These are phyloP conservation scores for human DNA, from an alignment of 2,113 vertebrate genomes.

Conservation along the genomic window DNA sequence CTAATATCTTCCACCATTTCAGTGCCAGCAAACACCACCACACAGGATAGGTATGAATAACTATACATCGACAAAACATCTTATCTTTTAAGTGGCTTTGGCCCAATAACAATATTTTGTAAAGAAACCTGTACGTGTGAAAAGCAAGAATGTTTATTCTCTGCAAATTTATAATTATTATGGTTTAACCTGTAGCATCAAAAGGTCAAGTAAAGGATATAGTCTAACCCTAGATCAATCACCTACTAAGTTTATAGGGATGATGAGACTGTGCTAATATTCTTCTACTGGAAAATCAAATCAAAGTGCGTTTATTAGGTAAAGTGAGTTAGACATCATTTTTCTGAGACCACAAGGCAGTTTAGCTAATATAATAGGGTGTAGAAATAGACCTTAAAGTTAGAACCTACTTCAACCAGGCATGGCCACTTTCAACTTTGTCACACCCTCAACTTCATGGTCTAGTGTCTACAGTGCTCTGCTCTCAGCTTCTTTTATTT, in stretches of 20 bases:
- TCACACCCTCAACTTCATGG: neutral
- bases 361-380: neutral
- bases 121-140: neutral
- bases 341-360: neutral
- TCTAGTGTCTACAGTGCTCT: neutral
- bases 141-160: neutral
- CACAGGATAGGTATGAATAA: accelerated
- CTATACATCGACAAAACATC: neutral
- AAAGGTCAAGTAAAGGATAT: neutral
- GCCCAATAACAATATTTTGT: neutral
- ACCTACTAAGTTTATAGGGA: neutral
- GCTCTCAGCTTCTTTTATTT: neutral
- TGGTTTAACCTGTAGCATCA: neutral
- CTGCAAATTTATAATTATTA: neutral
- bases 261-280: neutral
- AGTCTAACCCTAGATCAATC: neutral
- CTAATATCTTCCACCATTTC: neutral
- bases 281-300: neutral
- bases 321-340: neutral
- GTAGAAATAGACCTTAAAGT: neutral
- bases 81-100: neutral
- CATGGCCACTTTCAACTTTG: no score
- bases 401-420: neutral
- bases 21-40: neutral
- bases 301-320: neutral